Conservation (phyloP, 1,140 invertebrate species). For the Neoseiulus cucumeris region DNA sequence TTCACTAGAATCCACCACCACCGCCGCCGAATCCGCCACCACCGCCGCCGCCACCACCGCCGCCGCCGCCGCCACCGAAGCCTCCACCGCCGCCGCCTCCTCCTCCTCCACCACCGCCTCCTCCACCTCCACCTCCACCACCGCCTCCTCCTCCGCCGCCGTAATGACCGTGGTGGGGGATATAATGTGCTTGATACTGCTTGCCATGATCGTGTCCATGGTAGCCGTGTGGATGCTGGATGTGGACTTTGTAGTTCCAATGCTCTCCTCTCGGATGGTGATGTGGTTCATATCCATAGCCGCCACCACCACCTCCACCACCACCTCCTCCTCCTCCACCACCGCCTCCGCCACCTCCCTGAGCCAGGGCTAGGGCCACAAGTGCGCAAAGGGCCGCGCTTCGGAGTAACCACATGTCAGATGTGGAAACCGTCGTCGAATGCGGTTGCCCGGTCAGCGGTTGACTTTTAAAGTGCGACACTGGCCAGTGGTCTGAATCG, state of each 20-base stretch:
- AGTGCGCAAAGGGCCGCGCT: neutral
- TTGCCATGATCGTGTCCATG: neutral
- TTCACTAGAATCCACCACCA: neutral
- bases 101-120: neutral
- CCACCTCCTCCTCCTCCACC: neutral
- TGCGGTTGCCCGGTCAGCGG: no score
- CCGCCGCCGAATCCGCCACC: neutral
- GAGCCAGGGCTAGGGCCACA: neutral
- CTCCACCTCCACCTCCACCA: neutral
- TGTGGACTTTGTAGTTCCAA: neutral
- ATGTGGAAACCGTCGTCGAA: no score
- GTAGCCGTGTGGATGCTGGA: neutral
- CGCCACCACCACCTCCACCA: neutral
- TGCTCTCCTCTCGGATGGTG: neutral
- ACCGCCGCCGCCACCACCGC: neutral
- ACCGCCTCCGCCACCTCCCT: neutral
- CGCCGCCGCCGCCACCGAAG: neutral
- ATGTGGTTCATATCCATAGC: neutral
- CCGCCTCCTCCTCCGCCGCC: neutral
- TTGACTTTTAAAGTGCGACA: no score
- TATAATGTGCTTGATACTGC: neutral
- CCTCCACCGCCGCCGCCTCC: neutral
- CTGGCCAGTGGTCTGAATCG: no score
- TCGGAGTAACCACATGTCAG: no score
- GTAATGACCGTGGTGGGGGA: neutral